Evolutionary conservation across 1,140 invertebrate species (phyloP).

Genomic region (Periplaneta americana): DNA sequence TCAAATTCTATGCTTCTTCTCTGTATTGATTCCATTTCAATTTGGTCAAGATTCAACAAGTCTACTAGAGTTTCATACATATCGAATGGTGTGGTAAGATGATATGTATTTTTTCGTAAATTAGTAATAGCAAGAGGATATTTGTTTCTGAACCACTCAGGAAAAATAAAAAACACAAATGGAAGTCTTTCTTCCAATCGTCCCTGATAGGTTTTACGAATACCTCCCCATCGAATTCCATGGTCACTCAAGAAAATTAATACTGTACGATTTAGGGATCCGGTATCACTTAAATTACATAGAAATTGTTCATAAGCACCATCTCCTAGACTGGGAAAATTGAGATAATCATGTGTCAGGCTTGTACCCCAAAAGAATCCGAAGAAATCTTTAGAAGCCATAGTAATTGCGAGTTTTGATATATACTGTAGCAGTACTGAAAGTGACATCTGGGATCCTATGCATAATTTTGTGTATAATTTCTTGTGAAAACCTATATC

Average conservation of each 20-base stretch:
- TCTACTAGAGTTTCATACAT: slow-evolving; percentile 58
- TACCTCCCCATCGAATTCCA: slow-evolving; percentile 59
- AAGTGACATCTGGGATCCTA: slow-evolving; percentile 41
- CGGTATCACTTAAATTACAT: slow-evolving; percentile 24
- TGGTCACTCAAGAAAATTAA: slow-evolving; percentile 66
- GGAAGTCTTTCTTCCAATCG: slow-evolving; percentile 64
- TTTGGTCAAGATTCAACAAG: slow-evolving; percentile 42
- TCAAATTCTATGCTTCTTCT: slow-evolving; percentile 13
- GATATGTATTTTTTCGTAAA: slow-evolving; percentile 44
- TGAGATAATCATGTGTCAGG: slow-evolving; percentile 45
- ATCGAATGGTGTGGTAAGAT: slow-evolving; percentile 55
- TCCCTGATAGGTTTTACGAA: slow-evolving; percentile 52
- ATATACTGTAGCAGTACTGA: slow-evolving; percentile 27
- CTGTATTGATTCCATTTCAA: slow-evolving; percentile 30
- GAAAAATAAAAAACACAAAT: slow-evolving; percentile 53
- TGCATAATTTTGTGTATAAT: slow-evolving; percentile 45
- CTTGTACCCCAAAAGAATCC: slow-evolving; percentile 45
- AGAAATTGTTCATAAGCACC: slow-evolving; percentile 33
- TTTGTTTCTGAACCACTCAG: slow-evolving; percentile 48
- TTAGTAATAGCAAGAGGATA: slow-evolving; percentile 44
- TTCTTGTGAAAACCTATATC: slow-evolving; percentile 42
- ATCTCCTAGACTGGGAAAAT: slow-evolving; percentile 40
- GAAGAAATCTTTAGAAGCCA: slow-evolving; percentile 32
- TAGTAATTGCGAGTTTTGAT: slow-evolving; percentile 23
- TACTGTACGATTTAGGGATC: slow-evolving; percentile 44